These are phyloP conservation scores for Lacerta agilis DNA, from an alignment of 2,797 vertebrate species.

Conservation along the genomic window DNA sequence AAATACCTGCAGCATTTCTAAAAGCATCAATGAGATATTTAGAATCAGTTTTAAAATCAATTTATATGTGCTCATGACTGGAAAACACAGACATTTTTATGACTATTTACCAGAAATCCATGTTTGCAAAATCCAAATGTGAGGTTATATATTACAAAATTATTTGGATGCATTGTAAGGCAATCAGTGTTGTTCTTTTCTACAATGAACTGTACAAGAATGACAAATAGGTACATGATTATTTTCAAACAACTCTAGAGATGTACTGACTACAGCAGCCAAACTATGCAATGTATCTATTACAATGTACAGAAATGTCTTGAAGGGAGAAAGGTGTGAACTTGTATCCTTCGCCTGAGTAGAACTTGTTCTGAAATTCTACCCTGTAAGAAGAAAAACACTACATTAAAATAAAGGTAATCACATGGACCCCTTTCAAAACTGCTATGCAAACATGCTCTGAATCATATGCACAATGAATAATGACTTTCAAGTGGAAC, in stretches of 20 bases:
- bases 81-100: conserved; percentile 60
- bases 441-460: neutral
- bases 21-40: conserved; percentile 54
- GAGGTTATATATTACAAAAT: conserved; percentile 71
- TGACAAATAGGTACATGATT: conserved; percentile 57
- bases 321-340: conserved; percentile 94
- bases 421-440: fast-evolving
- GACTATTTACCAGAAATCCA: conserved; percentile 63
- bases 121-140: conserved; percentile 24
- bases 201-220: conserved; percentile 2
- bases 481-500: too few relatives aligned
- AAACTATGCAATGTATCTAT: conserved; percentile 66
- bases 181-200: conserved; percentile 76
- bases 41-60: conserved; percentile 66
- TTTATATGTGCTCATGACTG: conserved; percentile 64
- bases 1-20: conserved; percentile 22
- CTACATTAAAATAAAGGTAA: neutral
- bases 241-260: conserved; percentile 56
- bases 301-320: conserved; percentile 78
- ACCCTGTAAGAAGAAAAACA: conserved; percentile 83
- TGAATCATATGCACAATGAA: neutral
- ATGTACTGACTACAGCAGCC: conserved; percentile 29
- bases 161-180: conserved; percentile 84
- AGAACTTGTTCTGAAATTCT: conserved; percentile 99
- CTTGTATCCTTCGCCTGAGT: conserved; percentile 91